phyloP scores from a whole-genome alignment of 2,888 invertebrate species.

The Scaptomyza tumidula region DNA sequence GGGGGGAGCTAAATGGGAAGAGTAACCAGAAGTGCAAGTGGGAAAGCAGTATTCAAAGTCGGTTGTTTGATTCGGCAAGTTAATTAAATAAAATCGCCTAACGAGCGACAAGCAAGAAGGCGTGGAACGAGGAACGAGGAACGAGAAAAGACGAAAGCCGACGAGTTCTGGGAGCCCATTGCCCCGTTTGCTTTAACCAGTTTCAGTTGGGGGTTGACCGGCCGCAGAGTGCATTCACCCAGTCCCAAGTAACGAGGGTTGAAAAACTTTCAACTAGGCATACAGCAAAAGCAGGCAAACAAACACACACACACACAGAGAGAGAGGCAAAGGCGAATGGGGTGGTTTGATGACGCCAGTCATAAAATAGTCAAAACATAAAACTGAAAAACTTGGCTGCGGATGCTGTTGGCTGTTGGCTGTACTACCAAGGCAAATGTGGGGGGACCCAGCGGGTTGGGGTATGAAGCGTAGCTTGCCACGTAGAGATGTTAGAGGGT shows the following conservation, averaged over 20 bases:
- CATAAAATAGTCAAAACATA: slow-evolving; percentile 62
- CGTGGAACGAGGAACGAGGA: slow-evolving; percentile 2
- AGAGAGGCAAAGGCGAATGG: slow-evolving; percentile 37
- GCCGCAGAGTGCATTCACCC: slow-evolving; percentile 72
- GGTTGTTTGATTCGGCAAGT: slow-evolving; percentile 55
- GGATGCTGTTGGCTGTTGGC: slow-evolving; percentile 58
- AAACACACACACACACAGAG: background rate
- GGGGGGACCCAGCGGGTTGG: background rate
- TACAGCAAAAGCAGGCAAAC: slow-evolving; percentile 13
- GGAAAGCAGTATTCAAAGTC: slow-evolving; percentile 15
- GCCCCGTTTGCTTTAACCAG: slow-evolving; percentile 3
- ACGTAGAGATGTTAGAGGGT: slow-evolving; percentile 13
- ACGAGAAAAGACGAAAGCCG: background rate
- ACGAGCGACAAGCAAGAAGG: slow-evolving; percentile 23
- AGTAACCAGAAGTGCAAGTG: slow-evolving; percentile 5
- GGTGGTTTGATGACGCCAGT: slow-evolving; percentile 61
- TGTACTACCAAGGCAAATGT: slow-evolving; percentile 29
- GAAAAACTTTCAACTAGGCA: slow-evolving; percentile 56
- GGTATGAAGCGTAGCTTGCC: background rate
- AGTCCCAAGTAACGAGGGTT: slow-evolving; percentile 61
- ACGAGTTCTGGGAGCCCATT: slow-evolving; percentile 17
- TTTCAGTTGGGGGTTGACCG: slow-evolving; percentile 52
- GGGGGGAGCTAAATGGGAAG: slow-evolving; percentile 82
- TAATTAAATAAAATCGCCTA: slow-evolving; percentile 72
- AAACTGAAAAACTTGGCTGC: slow-evolving; percentile 47